These are phyloP conservation scores for Grammomys surdaster DNA, from an alignment of 2,113 vertebrate genomes.

Conservation along the genomic window DNA sequence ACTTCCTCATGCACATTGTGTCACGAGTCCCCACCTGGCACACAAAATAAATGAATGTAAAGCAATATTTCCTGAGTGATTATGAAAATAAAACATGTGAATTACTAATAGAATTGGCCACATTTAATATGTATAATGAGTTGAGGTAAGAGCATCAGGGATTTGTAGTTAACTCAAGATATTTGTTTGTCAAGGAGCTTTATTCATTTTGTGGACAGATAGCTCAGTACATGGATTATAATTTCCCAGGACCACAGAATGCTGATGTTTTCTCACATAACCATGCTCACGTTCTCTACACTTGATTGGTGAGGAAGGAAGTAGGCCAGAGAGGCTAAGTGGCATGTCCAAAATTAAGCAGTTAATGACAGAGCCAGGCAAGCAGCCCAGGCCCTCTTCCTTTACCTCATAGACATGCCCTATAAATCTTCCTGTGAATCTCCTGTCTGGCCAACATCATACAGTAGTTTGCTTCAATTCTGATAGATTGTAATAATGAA, in stretches of 20 bases:
- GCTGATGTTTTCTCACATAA: background rate
- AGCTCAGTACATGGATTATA: background rate
- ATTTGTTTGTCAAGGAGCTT: background rate
- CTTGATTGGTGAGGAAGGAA: constrained; percentile 18
- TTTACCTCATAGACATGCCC: background rate
- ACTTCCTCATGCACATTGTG: too few species aligned
- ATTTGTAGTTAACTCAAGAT: background rate
- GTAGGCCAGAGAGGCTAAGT: background rate
- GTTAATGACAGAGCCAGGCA: background rate
- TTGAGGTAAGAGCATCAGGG: background rate
- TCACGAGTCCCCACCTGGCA: background rate
- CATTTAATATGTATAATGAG: background rate
- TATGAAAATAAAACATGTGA: constrained; percentile 32
- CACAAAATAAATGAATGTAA: background rate
- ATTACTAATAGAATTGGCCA: background rate
- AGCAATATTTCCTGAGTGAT: background rate
- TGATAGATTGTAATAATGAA: constrained; percentile 12
- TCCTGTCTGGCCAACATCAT: background rate
- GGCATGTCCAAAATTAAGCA: constrained; percentile 5
- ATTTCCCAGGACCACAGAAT: background rate
- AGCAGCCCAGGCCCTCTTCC: background rate
- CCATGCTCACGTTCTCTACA: background rate
- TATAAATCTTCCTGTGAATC: background rate
- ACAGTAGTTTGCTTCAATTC: background rate
- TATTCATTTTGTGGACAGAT: constrained; percentile 43